A percentile compares a stretch with the other conserved stretches of the same genome.
Conservation (phyloP, 2,888 invertebrate genomes). For the Parasteatoda lunata region DNA sequence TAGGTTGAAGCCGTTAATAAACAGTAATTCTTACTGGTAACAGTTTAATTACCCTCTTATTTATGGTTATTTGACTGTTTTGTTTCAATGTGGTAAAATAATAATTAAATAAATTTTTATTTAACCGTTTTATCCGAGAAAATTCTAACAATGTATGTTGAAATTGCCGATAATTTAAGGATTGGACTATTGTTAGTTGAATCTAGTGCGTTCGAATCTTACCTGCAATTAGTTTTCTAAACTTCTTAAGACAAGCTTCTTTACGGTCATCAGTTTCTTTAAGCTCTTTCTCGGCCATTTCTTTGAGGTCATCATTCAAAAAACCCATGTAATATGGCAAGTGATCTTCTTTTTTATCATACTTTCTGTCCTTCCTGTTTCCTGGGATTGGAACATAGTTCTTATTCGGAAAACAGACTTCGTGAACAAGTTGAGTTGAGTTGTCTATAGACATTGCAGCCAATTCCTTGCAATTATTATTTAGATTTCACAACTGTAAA, state of each 20-base stretch:
- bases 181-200: too few relatives aligned
- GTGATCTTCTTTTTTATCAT: conserved; percentile 10
- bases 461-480: too few relatives aligned
- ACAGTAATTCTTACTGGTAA: too few relatives aligned
- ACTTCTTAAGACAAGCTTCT: conserved; percentile 29
- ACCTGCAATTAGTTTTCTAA: conserved; percentile 48
- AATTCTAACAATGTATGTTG: too few relatives aligned
- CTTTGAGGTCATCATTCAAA: conserved; percentile 29
- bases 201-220: background rate
- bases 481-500: too few relatives aligned
- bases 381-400: background rate
- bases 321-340: conserved; percentile 36
- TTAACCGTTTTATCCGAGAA: too few relatives aligned
- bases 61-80: too few relatives aligned
- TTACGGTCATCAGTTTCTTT: conserved; percentile 44
- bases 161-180: too few relatives aligned
- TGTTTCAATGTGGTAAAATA: too few relatives aligned
- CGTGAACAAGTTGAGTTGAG: background rate
- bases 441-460: conserved; percentile 15
- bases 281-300: conserved; percentile 43
- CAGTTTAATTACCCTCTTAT: too few relatives aligned
- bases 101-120: too few relatives aligned
- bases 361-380: conserved; percentile 17
- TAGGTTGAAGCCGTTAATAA: too few relatives aligned
- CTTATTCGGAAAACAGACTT: background rate